Evolutionary conservation across 2,797 vertebrate species (phyloP), one percentile per base, ranked within the genome.

Genomic region (Diceros bicornis): DNA sequence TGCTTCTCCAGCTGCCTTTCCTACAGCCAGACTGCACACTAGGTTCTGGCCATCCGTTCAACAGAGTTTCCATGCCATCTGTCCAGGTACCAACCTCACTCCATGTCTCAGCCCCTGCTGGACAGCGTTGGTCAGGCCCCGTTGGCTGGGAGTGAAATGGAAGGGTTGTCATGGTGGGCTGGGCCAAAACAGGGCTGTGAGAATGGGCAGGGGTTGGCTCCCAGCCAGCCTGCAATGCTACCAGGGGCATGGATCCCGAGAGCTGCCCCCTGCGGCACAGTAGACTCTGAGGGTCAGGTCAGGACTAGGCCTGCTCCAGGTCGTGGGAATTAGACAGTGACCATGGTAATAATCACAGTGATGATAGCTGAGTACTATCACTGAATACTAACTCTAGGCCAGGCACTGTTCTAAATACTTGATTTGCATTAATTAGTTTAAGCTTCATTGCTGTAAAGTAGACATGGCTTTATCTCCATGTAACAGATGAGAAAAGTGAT

Each of bases 241-340:
- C 37, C 1, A 9, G 20, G 16, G 27, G 0, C 9, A 6, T 13
- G 0, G 1, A 12, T 37, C 20, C 37, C 0, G 0, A 29, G 59
- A 61, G 16, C 41, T 4, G 2, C 23, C 62, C 75, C n/a, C 17
- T 44, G 27, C 0, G 0, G 20, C 47, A 32, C 37, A 34, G 18
- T 20, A 4, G 72, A 66, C 21, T 47, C 74, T 62, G 50, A 57
- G 18, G 4, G 6, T 47, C 21, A 5, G 0, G 0, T 37, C 17
- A 47, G 41, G 52, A 13, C 2, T 3, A 16, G 4, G 14, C 44
- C 66, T 47, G 41, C 75, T 37, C 16, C 6, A 20, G 44, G 44
- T 17, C 9, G 0, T 0, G 17, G 61, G 18, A 41, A 25, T n/a
- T 4, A 41, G 32, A 32, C 66, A 10, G 14, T 4, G 74, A 18